phyloP scores from a whole-genome alignment of 2,113 vertebrate genomes.

The Heterochromis multidens region DNA sequence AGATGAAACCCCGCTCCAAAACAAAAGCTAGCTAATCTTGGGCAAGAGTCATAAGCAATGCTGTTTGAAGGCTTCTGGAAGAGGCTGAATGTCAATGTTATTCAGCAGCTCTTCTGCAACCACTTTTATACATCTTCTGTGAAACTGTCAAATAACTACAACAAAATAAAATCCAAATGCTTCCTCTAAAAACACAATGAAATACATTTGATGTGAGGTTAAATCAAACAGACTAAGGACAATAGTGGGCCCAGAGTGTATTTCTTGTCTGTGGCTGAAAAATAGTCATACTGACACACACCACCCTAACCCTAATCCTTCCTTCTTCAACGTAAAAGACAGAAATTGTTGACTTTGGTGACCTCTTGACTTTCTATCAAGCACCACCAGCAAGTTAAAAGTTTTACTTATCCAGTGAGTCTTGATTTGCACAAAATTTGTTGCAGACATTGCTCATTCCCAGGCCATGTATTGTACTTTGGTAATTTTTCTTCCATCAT shows the following conservation, averaged over 20 bases:
- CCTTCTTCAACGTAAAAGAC: background rate
- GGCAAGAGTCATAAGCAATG: conserved; percentile 35
- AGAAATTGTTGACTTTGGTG: background rate
- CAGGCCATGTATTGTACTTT: background rate
- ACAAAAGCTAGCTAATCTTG: conserved; percentile 23
- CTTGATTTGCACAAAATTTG: background rate
- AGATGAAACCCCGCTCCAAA: conserved; percentile 20
- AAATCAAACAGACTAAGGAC: background rate
- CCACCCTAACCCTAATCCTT: background rate
- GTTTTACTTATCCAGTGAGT: background rate
- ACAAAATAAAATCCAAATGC: background rate
- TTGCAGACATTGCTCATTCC: background rate
- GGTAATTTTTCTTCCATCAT: background rate
- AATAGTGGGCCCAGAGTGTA: background rate
- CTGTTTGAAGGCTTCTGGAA: conserved; percentile 39
- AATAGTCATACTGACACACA: background rate
- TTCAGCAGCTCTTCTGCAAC: background rate
- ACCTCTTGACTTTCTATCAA: background rate
- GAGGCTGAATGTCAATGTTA: conserved; percentile 51
- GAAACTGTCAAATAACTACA: background rate
- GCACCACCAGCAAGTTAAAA: background rate
- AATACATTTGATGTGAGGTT: background rate
- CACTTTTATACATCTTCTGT: background rate
- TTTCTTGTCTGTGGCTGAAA: background rate
- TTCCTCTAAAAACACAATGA: background rate